A percentile compares a stretch with the other conserved stretches of the same genome.
phyloP scores from a whole-genome alignment of 1,140 invertebrate genomes.

The Halesus radiatus region DNA sequence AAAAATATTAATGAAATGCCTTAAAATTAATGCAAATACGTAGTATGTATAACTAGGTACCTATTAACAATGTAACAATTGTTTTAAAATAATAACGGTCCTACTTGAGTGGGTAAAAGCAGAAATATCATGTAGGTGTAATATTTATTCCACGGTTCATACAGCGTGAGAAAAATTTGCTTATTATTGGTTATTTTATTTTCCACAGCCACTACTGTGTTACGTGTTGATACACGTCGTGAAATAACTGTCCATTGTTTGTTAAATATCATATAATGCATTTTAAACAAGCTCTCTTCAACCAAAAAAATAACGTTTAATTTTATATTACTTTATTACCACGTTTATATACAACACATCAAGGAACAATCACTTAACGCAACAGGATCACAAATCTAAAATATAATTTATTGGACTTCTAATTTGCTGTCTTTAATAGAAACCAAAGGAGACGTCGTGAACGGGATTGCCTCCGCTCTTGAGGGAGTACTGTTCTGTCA shows the following conservation, averaged over 20 bases:
- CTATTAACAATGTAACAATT: too few species aligned
- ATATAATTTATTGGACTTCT: conserved; percentile 18
- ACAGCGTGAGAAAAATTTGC: not conserved
- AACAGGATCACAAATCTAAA: conserved; percentile 32
- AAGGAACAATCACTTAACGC: conserved; percentile 40
- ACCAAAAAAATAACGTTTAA: not conserved
- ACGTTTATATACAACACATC: conserved; percentile 14
- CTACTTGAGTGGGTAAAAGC: too few species aligned
- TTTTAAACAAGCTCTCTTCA: too few species aligned
- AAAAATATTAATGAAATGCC: too few species aligned
- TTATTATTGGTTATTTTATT: not conserved
- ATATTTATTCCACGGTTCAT: not conserved
- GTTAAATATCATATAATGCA: too few species aligned
- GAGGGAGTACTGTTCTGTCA: conserved; percentile 84
- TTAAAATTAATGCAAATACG: too few species aligned
- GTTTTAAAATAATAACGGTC: too few species aligned
- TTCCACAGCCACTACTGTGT: not conserved
- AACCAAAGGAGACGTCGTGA: conserved; percentile 86
- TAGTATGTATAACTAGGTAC: too few species aligned
- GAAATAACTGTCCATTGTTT: too few species aligned
- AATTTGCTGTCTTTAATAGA: conserved; percentile 68
- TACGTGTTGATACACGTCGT: not conserved
- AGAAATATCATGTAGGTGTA: not conserved
- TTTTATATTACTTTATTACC: conserved; percentile 30
- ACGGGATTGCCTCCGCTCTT: conserved; percentile 74